Evolutionary conservation across 1,140 invertebrate genomes (phyloP), one percentile per base, ranked within the genome.

Genomic region (Meloidogyne hapla): DNA sequence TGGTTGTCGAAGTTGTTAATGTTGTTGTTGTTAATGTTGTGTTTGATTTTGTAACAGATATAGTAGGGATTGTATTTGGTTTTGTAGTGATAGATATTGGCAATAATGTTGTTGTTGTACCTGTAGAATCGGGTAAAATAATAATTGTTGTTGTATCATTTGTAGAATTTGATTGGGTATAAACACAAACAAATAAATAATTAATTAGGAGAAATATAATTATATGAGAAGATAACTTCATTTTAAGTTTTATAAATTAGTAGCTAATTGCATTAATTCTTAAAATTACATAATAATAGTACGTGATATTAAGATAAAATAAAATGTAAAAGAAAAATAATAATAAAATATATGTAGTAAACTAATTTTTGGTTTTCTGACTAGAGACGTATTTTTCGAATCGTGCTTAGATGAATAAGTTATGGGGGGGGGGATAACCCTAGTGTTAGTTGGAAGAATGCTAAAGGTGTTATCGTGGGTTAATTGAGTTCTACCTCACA

Each of bases 121-220:
- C 18, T n/a, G 48, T 56, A n/a, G 18, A n/a, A 56, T 56, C 48
- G n/a, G 48, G 48, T n/a, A 56, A 56, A n/a, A 56, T n/a, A 56
- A 56, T 56, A n/a, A 56, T 42, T 42, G 40, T n/a, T n/a, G 48
- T 56, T 56, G 48, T 56, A 56, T 56, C 48, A 56, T 56, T 56
- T 56, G 48, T 56, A 5, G 3, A n/a, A n/a, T 56, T 56, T 56
- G 5, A 56, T 56, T 56, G 48, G 12, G 18, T 56, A n/a, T n/a
- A n/a, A 5, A 56, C 48, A 56, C 18, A 56, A 56, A 48, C 45
- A 48, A 18, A 18, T n/a, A 56, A n/a, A n/a, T 56, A 56, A 48
- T 15, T 56, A 56, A n/a, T n/a, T n/a, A 56, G 18, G n/a, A 56
- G 12, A 56, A 56, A 13, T n/a, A 56, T 6, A 15, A 15, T 45